Evolutionary conservation across 2,113 vertebrate genomes (phyloP), one percentile per base, ranked within the genome.

Genomic region (Erythrocercus mccallii): DNA sequence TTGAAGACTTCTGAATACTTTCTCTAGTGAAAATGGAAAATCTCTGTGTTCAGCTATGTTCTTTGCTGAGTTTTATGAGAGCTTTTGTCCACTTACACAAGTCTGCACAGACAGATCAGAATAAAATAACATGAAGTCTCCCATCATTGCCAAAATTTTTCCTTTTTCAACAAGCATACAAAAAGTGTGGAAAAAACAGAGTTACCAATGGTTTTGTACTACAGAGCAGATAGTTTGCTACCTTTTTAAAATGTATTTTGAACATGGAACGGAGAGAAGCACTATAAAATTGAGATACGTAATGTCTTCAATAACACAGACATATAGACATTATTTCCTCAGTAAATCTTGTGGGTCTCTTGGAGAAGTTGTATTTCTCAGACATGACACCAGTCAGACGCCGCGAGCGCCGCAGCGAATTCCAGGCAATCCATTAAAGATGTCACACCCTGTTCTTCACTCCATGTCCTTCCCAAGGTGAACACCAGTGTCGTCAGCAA

Each of bases 381-480:
- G 88, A 24, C 73, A 11, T 1, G 23, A 80, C 84, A 30, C 24
- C 38, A 47, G n/a, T 77, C 84, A 84, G 10, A 8, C 53, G 7
- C 86, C 12, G 54, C 19, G 17, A 94, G 90, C 3, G 1, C 64
- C 66, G 54, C 5, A 0, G 71, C 40, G 27, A 61, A 81, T 15
- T 15, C 81, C 60, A 21, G 45, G 61, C 68, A 31, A 44, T 54
- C 83, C 44, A 35, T 72, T 57, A 28, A n/a, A 81, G 35, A 9
- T 14, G 81, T 65, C 91, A 73, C 17, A 4, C 60, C 16, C 27
- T 27, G 15, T 1, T 65, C 94, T 42, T 66, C 91, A 1, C 66
- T 35, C 83, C 51, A 0, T 11, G 68, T 84, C 93, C 91, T 92
- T 90, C 42, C 93, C 97, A 95, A 79, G 91, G 96, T 95, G 93